Evolutionary conservation across 2,888 invertebrate species (phyloP).

Genomic region (Gymnoscelis rufifasciata): DNA sequence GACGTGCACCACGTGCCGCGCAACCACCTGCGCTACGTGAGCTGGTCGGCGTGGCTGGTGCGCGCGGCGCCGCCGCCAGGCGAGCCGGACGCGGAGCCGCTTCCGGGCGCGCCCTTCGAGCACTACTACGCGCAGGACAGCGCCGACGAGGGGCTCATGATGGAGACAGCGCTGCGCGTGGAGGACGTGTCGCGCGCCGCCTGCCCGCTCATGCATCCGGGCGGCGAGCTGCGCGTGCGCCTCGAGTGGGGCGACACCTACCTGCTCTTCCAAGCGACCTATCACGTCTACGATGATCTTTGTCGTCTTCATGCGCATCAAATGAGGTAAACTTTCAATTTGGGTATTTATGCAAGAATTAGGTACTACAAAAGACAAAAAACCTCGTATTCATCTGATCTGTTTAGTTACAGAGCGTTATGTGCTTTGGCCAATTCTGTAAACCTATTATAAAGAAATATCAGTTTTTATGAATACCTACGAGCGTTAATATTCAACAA

Average conservation of each 20-base stretch:
- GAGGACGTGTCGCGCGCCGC: constrained; percentile 84
- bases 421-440: too few relatives aligned
- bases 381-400: too few relatives aligned
- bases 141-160: constrained; percentile 88
- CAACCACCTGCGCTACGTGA: constrained; percentile 84
- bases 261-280: constrained; percentile 87
- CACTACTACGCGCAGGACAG: constrained; percentile 90
- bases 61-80: constrained; percentile 73
- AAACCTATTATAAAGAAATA: too few relatives aligned
- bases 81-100: constrained; percentile 81
- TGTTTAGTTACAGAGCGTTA: too few relatives aligned
- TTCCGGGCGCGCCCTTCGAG: constrained; percentile 86
- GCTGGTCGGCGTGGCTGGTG: constrained; percentile 85
- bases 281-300: constrained; percentile 90
- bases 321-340: constrained; percentile 80
- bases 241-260: constrained; percentile 91
- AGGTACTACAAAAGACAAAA: too few relatives aligned
- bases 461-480: too few relatives aligned
- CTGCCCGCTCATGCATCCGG: constrained; percentile 84
- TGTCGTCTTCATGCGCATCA: constrained; percentile 89
- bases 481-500: too few relatives aligned
- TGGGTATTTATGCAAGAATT: too few relatives aligned
- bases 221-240: constrained; percentile 85
- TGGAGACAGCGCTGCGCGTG: constrained; percentile 87
- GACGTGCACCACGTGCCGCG: constrained; percentile 88